Percentiles rank a stretch among this genome's conserved stretches.
Evolutionary conservation across 2,113 vertebrate species (phyloP).

Genomic region (Clinocottus analis): DNA sequence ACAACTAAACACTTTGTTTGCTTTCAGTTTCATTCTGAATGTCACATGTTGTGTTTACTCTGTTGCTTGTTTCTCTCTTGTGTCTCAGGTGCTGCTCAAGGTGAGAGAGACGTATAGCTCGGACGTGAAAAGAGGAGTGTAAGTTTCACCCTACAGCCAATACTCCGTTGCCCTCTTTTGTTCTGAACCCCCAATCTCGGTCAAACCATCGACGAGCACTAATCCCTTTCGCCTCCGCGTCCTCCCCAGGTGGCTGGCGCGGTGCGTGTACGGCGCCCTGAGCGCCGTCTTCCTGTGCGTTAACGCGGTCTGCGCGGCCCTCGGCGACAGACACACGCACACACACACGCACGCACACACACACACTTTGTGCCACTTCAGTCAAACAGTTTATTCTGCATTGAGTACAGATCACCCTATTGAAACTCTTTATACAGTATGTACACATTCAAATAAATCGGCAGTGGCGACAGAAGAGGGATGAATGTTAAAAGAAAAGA

Average conservation of each 20-base stretch:
- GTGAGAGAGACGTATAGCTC: slow-evolving; percentile 81
- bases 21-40: slow-evolving; percentile 5
- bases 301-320: slow-evolving; percentile 85
- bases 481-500: slow-evolving; percentile 51
- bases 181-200: too few relatives aligned
- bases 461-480: slow-evolving; percentile 49
- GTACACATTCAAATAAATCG: slow-evolving; percentile 90
- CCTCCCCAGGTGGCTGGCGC: slow-evolving; percentile 62
- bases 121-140: slow-evolving; percentile 83
- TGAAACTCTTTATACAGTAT: slow-evolving; percentile 96
- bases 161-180: neutral
- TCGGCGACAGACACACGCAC: too few relatives aligned
- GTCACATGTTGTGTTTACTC: neutral
- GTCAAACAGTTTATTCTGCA: slow-evolving; percentile 88
- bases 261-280: slow-evolving; percentile 68
- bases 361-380: slow-evolving; percentile 51
- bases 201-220: too few relatives aligned
- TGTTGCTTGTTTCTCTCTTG: neutral
- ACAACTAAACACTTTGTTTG: neutral
- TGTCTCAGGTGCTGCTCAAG: slow-evolving; percentile 87
- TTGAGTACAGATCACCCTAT: slow-evolving; percentile 92
- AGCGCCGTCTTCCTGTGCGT: slow-evolving; percentile 85
- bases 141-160: slow-evolving; percentile 70
- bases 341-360: too few relatives aligned
- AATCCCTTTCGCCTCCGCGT: neutral